Conservation (phyloP, 2,797 vertebrate genomes). For the Tapera naevia region DNA sequence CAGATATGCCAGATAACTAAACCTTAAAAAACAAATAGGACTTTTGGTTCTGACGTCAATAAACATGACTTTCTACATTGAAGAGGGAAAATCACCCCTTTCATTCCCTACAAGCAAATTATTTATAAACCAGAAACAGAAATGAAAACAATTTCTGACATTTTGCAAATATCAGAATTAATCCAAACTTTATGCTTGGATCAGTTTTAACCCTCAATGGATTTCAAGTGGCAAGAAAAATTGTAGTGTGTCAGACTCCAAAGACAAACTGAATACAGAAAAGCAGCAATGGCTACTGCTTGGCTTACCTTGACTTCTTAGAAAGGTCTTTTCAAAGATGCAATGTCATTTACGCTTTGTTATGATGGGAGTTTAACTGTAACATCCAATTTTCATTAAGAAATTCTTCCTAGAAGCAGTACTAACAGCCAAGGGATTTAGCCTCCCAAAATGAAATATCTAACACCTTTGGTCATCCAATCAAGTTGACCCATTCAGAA, state of each 20-base stretch:
- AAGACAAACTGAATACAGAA: neutral
- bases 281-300: neutral
- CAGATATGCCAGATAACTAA: constrained; percentile 10
- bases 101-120: neutral
- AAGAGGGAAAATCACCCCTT: neutral
- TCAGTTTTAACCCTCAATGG: neutral
- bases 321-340: neutral
- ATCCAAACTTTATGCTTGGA: neutral
- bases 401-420: neutral
- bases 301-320: neutral
- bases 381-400: neutral
- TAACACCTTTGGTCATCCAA: neutral
- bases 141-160: neutral
- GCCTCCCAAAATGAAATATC: neutral
- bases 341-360: neutral
- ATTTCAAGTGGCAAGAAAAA: neutral
- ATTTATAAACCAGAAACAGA: neutral
- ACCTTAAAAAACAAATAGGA: neutral
- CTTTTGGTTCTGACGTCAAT: neutral
- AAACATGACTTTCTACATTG: neutral
- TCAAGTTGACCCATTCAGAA: neutral
- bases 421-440: neutral
- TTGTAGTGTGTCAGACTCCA: neutral
- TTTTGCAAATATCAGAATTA: neutral
- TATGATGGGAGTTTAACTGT: neutral